Percentiles rank a stretch among this genome's conserved stretches.
phyloP scores from a whole-genome alignment of 2,113 vertebrate genomes.

The Gadus chalcogrammus region DNA sequence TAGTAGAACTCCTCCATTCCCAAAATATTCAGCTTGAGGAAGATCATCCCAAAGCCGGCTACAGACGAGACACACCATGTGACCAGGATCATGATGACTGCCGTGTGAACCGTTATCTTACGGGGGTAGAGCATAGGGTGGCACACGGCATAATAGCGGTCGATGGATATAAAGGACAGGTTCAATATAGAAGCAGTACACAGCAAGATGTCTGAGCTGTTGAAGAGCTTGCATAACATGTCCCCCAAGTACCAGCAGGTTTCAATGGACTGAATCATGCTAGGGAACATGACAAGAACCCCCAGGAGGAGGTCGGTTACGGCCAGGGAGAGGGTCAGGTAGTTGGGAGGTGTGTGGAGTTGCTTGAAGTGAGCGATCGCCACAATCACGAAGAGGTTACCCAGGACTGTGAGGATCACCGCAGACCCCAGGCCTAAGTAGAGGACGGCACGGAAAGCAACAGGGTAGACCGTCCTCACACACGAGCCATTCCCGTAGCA shows the following conservation, averaged over 20 bases:
- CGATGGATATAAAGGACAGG: conserved; percentile 47
- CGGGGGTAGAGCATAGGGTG: conserved; percentile 70
- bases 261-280: conserved; percentile 17
- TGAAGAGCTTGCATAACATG: conserved; percentile 41
- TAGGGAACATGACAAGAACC: conserved; percentile 16
- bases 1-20: neutral
- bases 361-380: conserved; percentile 29
- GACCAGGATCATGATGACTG: conserved; percentile 71
- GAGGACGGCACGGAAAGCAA: neutral
- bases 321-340: conserved; percentile 33
- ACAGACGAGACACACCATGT: conserved; percentile 75
- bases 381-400: conserved; percentile 33
- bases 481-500: neutral
- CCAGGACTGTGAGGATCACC: conserved; percentile 15
- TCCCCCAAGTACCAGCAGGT: conserved; percentile 30
- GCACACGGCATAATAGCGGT: conserved; percentile 54
- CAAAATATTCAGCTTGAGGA: neutral
- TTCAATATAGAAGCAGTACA: conserved; percentile 44
- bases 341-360: conserved; percentile 40
- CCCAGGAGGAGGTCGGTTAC: conserved; percentile 25
- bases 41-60: conserved; percentile 67
- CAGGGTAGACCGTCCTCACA: neutral
- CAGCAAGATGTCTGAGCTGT: conserved; percentile 34
- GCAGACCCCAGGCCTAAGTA: neutral
- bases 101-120: conserved; percentile 65